phyloP scores from a whole-genome alignment of 2,113 vertebrate species.

The Pterocles orientalis region DNA sequence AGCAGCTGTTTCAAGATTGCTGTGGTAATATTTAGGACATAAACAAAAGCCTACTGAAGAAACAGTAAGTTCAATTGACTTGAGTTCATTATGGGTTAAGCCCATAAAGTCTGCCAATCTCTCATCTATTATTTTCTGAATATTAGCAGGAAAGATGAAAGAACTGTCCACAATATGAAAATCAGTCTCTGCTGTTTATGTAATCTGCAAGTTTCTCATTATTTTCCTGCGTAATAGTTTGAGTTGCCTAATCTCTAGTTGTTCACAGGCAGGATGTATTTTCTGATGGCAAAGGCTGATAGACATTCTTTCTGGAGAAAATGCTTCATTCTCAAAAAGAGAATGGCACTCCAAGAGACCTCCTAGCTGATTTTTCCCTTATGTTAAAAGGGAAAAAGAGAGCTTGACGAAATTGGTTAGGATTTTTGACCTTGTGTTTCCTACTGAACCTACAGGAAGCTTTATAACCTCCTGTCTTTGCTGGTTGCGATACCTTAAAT shows the following conservation, averaged over 20 bases:
- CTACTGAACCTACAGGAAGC: background rate
- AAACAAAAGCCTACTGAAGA: background rate
- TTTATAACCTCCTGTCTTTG: background rate
- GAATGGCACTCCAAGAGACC: background rate
- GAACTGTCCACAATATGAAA: background rate
- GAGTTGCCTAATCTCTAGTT: background rate
- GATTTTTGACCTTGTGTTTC: slow-evolving; percentile 3
- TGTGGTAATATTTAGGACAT: background rate
- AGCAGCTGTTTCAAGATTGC: background rate
- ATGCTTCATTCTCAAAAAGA: background rate
- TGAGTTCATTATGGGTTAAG: background rate
- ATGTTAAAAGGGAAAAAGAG: background rate
- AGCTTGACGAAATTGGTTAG: background rate
- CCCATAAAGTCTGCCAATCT: background rate
- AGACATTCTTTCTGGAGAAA: background rate
- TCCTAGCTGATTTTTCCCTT: background rate
- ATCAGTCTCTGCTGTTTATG: background rate
- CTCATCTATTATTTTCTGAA: background rate
- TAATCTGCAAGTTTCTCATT: background rate
- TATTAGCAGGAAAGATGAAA: background rate
- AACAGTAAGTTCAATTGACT: background rate
- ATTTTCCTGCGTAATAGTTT: background rate
- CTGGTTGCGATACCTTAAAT: background rate
- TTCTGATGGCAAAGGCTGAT: background rate
- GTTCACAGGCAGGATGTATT: background rate